A percentile compares a stretch with the other conserved stretches of the same genome.
phyloP scores from a whole-genome alignment of 2,113 vertebrate species.

The Poeciliopsis occidentalis region DNA sequence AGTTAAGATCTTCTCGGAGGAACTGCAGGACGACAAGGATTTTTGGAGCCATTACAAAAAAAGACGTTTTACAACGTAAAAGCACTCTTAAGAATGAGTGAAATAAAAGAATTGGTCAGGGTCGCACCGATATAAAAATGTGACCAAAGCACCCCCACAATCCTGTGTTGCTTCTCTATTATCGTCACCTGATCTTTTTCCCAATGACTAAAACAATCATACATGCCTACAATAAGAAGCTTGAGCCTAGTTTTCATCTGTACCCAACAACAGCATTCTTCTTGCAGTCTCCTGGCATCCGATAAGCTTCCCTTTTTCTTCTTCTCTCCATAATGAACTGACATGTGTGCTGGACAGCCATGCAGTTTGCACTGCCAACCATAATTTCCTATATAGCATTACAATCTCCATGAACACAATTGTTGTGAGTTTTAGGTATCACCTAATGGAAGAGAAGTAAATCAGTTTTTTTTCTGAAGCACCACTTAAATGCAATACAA shows the following conservation, averaged over 20 bases:
- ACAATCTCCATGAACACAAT: too few relatives aligned
- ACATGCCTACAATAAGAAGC: background rate
- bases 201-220: background rate
- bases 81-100: too few relatives aligned
- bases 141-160: too few relatives aligned
- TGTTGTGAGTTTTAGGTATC: too few relatives aligned
- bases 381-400: background rate
- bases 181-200: too few relatives aligned
- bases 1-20: slow-evolving; percentile 95
- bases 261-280: background rate
- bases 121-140: too few relatives aligned
- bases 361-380: background rate
- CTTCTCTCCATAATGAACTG: background rate
- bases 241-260: too few relatives aligned
- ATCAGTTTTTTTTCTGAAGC: too few relatives aligned
- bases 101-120: too few relatives aligned
- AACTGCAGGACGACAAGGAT: slow-evolving; percentile 82
- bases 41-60: background rate
- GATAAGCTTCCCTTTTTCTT: background rate
- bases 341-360: background rate
- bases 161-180: too few relatives aligned
- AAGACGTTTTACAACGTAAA: background rate
- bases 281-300: background rate
- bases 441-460: too few relatives aligned
- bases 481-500: too few relatives aligned